These are phyloP conservation scores for Siniperca knerii DNA, from an alignment of 2,113 vertebrate species.

Conservation along the genomic window DNA sequence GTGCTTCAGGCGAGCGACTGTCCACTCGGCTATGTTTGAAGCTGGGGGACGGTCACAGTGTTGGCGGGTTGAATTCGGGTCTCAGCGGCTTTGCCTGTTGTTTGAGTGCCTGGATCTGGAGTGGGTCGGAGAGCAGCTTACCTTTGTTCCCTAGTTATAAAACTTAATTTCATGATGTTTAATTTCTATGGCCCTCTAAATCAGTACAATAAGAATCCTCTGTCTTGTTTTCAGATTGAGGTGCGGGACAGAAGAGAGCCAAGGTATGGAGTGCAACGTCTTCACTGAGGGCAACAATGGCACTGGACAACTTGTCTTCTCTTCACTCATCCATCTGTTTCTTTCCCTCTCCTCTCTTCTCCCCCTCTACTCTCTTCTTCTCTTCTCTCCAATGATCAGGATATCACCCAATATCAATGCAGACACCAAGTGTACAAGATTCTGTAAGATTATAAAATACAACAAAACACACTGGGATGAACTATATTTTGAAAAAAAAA, in stretches of 20 bases:
- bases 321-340: conserved; percentile 16
- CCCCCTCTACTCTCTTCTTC: conserved; percentile 1
- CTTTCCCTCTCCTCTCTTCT: conserved; percentile 9
- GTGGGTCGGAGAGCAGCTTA: too few species aligned
- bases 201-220: not conserved
- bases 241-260: conserved; percentile 82
- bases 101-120: too few species aligned
- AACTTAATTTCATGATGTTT: not conserved
- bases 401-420: conserved; percentile 72
- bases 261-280: conserved; percentile 77
- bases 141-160: too few species aligned
- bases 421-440: conserved; percentile 77
- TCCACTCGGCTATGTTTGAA: too few species aligned
- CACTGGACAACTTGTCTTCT: conserved; percentile 46
- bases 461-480: conserved; percentile 70
- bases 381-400: conserved; percentile 70
- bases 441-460: conserved; percentile 65
- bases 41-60: too few species aligned
- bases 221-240: conserved; percentile 75
- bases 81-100: too few species aligned
- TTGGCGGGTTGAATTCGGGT: too few species aligned
- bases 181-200: not conserved
- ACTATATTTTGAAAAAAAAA: conserved; percentile 78
- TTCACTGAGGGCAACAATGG: conserved; percentile 72
- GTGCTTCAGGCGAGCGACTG: too few species aligned